Percentiles rank a stretch among this genome's conserved stretches.
Conservation (phyloP, 2,888 invertebrate genomes). For the Pinctada fucata region DNA sequence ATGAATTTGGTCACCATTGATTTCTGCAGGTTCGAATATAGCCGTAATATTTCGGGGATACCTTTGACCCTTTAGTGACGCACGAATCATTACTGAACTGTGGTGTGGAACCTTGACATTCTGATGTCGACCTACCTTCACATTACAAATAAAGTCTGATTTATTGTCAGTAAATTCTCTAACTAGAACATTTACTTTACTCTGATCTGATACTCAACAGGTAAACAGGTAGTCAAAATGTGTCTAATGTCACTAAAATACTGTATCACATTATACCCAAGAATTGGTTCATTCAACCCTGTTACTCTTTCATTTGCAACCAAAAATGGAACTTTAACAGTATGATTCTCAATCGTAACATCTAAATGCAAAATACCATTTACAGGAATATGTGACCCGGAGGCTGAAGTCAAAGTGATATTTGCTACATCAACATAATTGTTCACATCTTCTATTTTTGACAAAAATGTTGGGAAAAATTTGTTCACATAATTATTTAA, state of each 20-base stretch:
- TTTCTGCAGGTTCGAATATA: neutral
- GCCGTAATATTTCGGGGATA: neutral
- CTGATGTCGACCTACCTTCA: conserved; percentile 9
- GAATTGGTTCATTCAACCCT: too few relatives aligned
- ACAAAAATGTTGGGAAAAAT: neutral
- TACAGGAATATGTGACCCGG: too few relatives aligned
- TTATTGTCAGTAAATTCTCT: neutral
- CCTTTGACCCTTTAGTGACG: neutral
- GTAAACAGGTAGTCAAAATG: neutral
- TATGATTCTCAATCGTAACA: neutral
- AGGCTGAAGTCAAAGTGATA: conserved; percentile 4
- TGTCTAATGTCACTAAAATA: too few relatives aligned
- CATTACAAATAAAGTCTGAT: conserved; percentile 2
- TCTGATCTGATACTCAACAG: neutral
- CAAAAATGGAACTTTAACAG: too few relatives aligned
- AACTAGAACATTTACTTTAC: neutral
- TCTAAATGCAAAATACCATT: conserved; percentile 6
- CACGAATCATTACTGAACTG: conserved; percentile 4
- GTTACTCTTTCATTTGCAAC: too few relatives aligned
- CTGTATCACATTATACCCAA: too few relatives aligned
- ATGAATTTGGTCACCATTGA: neutral
- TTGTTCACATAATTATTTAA: neutral
- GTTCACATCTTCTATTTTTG: neutral
- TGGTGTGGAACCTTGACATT: neutral
- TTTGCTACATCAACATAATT: neutral